phyloP scores from a whole-genome alignment of 2,888 invertebrate genomes.

The Beris chalybata region DNA sequence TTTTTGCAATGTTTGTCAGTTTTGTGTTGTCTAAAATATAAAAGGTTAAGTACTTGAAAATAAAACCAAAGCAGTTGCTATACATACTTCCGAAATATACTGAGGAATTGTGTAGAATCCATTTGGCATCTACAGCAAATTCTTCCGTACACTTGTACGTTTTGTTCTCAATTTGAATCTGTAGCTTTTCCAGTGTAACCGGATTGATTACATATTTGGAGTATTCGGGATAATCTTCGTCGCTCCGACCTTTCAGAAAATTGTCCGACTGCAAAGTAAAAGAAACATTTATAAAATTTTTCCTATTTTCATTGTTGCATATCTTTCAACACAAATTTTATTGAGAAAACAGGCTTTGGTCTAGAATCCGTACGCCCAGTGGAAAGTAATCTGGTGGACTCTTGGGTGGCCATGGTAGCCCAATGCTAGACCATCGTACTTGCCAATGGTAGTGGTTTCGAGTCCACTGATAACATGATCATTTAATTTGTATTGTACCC shows the following conservation, averaged over 20 bases:
- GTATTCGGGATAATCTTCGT: slow-evolving; percentile 72
- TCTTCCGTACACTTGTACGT: slow-evolving; percentile 85
- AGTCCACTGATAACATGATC: too few relatives aligned
- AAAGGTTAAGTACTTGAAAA: slow-evolving; percentile 34
- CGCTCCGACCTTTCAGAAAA: slow-evolving; percentile 76
- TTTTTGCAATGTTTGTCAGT: slow-evolving; percentile 74
- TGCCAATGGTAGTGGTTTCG: too few relatives aligned
- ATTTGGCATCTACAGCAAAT: slow-evolving; percentile 86
- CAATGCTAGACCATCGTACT: too few relatives aligned
- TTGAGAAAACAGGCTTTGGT: too few relatives aligned
- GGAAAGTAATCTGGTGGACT: too few relatives aligned
- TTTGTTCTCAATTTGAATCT: slow-evolving; percentile 73
- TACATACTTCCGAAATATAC: slow-evolving; percentile 85
- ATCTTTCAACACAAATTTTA: neutral
- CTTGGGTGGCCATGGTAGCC: too few relatives aligned
- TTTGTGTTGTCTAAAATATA: slow-evolving; percentile 69
- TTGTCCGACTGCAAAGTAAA: slow-evolving; percentile 68
- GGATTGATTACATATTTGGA: slow-evolving; percentile 82
- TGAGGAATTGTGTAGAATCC: slow-evolving; percentile 92
- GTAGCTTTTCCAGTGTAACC: slow-evolving; percentile 78
- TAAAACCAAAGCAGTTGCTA: neutral
- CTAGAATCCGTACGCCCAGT: too few relatives aligned
- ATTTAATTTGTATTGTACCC: too few relatives aligned
- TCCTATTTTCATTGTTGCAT: neutral
- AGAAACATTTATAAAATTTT: neutral